Conservation (phyloP, 2,113 vertebrate species). For the Odontophorus gujanensis region DNA sequence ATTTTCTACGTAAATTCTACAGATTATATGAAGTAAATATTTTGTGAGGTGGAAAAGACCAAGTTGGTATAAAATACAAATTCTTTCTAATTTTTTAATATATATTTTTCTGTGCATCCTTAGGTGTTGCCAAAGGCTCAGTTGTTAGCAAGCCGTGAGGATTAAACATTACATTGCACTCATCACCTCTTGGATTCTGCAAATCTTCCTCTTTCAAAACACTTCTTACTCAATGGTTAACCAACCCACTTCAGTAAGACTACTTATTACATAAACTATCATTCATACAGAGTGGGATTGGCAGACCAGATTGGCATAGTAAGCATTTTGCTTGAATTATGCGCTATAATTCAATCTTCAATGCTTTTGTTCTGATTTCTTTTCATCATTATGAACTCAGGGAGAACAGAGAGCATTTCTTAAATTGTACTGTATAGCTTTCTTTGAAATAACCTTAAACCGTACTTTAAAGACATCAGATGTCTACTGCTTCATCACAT, state of each 20-base stretch:
- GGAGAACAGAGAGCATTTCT: slow-evolving; percentile 3
- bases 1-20: background rate
- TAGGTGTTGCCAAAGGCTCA: background rate
- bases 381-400: slow-evolving; percentile 13
- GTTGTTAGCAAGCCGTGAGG: background rate
- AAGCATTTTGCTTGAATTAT: slow-evolving; percentile 32
- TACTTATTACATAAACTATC: slow-evolving; percentile 38
- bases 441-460: background rate
- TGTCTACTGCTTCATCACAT: slow-evolving; percentile 8
- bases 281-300: background rate
- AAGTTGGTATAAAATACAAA: background rate
- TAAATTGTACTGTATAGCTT: background rate
- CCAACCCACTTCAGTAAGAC: background rate
- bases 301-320: background rate
- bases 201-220: background rate
- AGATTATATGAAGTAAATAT: background rate
- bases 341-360: slow-evolving; percentile 6
- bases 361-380: slow-evolving; percentile 47
- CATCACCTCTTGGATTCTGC: background rate
- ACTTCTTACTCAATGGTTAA: background rate
- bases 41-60: background rate
- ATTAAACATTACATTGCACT: background rate
- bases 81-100: background rate
- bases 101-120: background rate
- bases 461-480: background rate